Percentiles rank a stretch among this genome's conserved stretches.
These are phyloP conservation scores for Sandelia bainsii DNA, from an alignment of 2,797 vertebrate genomes.

Conservation along the genomic window DNA sequence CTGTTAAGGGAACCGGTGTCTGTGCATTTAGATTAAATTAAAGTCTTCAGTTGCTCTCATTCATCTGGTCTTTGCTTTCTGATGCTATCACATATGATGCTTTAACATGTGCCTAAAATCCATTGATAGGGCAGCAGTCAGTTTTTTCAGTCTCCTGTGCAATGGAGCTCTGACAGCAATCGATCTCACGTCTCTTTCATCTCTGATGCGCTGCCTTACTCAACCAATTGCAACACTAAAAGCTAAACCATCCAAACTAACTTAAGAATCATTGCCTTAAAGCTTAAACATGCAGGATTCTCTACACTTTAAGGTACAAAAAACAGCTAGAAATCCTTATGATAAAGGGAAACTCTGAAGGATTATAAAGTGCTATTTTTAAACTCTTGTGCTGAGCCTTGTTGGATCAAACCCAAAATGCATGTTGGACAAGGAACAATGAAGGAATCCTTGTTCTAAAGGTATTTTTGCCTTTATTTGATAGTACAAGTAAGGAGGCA, in stretches of 20 bases:
- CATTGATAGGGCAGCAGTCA: background rate
- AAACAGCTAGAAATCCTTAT: background rate
- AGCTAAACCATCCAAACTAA: background rate
- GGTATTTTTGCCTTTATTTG: no score
- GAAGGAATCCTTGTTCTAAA: no score
- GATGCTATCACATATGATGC: background rate
- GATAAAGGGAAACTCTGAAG: no score
- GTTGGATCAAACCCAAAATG: no score
- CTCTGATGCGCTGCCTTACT: slow-evolving; percentile 4
- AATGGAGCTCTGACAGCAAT: slow-evolving; percentile 11
- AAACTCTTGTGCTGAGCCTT: no score
- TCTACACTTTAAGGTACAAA: background rate
- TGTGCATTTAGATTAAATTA: background rate
- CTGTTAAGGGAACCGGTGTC: background rate
- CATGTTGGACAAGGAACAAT: no score
- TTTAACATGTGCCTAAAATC: background rate
- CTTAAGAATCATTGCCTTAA: background rate
- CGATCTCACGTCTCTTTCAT: slow-evolving; percentile 7
- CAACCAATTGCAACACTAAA: slow-evolving; percentile 20
- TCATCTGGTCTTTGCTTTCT: background rate
- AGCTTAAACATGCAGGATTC: background rate
- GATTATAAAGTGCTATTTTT: no score
- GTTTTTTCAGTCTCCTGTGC: background rate
- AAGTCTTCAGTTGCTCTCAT: background rate
- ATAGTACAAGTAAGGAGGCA: no score